Evolutionary conservation across 2,888 invertebrate species (phyloP).

Genomic region (Lutraria lutraria): DNA sequence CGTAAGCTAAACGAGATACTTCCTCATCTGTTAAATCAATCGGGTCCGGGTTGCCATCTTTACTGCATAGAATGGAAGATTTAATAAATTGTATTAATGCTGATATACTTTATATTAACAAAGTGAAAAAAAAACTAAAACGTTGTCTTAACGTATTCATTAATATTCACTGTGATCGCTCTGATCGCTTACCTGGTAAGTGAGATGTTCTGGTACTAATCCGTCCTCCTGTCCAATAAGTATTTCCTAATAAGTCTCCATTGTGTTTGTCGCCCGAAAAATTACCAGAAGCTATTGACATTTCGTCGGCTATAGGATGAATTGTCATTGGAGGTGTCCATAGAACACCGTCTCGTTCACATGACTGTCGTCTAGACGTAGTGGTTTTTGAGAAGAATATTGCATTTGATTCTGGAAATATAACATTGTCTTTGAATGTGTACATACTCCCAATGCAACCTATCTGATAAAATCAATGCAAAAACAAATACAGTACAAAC

Average conservation of each 20-base stretch:
- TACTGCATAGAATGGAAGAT: no score
- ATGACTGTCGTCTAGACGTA: not conserved
- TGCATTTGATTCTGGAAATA: not conserved
- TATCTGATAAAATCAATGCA: no score
- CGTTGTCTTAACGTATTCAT: no score
- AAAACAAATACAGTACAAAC: no score
- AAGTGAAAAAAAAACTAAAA: no score
- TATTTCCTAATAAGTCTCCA: not conserved
- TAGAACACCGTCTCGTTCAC: not conserved
- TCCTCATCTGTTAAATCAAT: no score
- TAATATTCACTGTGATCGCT: no score
- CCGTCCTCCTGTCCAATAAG: conserved; percentile 7
- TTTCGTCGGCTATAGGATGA: not conserved
- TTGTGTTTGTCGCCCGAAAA: not conserved
- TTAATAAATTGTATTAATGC: no score
- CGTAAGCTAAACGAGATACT: no score
- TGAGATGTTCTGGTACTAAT: not conserved
- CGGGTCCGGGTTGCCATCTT: no score
- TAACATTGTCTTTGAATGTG: not conserved
- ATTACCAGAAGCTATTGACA: conserved; percentile 20
- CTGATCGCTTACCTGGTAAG: conserved; percentile 19
- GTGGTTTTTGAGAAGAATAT: not conserved
- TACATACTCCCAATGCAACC: not conserved
- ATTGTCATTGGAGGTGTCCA: conserved; percentile 26
- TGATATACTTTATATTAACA: no score